A percentile compares a stretch with the other conserved stretches of the same genome.
Evolutionary conservation across 2,113 vertebrate genomes (phyloP).

Genomic region (Atractosteus spatula): DNA sequence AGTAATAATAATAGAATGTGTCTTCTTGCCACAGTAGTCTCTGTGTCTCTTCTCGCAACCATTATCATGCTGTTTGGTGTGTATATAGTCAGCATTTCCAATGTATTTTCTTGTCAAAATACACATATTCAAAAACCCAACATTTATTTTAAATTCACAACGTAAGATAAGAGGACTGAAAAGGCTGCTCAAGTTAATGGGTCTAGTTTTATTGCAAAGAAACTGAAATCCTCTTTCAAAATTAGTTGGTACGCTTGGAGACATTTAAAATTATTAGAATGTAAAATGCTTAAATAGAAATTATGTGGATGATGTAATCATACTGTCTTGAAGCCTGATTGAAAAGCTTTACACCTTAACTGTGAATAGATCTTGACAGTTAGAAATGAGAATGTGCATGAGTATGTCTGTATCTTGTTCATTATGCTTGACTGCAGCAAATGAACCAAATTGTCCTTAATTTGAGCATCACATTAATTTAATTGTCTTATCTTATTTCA

Average conservation of each 20-base stretch:
- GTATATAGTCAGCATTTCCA: too few relatives aligned
- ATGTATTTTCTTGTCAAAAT: too few relatives aligned
- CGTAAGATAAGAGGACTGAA: not conserved
- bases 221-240: not conserved
- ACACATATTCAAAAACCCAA: too few relatives aligned
- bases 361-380: not conserved
- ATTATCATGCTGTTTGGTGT: too few relatives aligned
- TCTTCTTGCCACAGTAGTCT: too few relatives aligned
- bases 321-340: not conserved
- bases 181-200: not conserved
- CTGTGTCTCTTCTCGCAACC: too few relatives aligned
- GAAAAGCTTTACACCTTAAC: not conserved
- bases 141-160: too few relatives aligned
- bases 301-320: not conserved
- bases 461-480: too few relatives aligned
- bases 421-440: too few relatives aligned
- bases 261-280: conserved; percentile 14
- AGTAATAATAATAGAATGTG: too few relatives aligned
- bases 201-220: not conserved
- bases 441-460: too few relatives aligned
- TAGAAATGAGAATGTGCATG: not conserved
- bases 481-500: too few relatives aligned
- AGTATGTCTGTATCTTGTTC: not conserved
- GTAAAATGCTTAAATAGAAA: not conserved
- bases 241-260: not conserved